Conservation (phyloP, 2,113 vertebrate species). For the Elachura formosa region DNA sequence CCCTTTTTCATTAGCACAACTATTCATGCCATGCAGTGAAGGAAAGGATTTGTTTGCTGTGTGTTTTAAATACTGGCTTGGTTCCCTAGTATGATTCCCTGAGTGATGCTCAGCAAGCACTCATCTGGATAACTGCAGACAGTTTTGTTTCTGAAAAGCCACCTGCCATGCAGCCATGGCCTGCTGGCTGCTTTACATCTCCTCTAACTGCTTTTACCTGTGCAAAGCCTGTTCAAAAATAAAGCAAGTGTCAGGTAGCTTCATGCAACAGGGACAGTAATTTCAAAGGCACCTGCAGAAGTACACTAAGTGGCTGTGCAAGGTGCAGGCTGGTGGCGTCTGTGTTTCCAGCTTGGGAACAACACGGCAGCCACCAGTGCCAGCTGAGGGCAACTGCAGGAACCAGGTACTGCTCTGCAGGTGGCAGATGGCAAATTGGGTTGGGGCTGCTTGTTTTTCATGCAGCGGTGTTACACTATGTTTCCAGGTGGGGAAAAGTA, state of each 20-base stretch:
- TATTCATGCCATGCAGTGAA: neutral
- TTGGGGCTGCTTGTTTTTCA: neutral
- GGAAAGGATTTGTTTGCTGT: neutral
- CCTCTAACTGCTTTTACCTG: fast-evolving
- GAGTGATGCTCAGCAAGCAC: neutral
- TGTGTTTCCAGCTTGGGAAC: neutral
- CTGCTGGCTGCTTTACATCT: neutral
- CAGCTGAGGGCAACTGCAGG: fast-evolving
- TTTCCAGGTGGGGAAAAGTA: neutral
- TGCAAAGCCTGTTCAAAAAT: neutral
- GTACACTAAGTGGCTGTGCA: neutral
- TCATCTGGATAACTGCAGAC: neutral
- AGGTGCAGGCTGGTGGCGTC: neutral
- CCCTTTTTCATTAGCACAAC: neutral
- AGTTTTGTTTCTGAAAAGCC: neutral
- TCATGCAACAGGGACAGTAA: fast-evolving
- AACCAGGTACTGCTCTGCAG: neutral
- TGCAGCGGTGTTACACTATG: fast-evolving
- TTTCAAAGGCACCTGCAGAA: neutral
- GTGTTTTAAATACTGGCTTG: neutral
- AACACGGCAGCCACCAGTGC: fast-evolving
- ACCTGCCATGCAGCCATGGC: neutral
- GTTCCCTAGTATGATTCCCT: neutral
- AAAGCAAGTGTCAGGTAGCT: neutral
- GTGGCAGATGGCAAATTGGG: neutral